Base-by-base conservation (phyloP, 2,888 invertebrate species). In the Andrena hattorfiana region DNA sequence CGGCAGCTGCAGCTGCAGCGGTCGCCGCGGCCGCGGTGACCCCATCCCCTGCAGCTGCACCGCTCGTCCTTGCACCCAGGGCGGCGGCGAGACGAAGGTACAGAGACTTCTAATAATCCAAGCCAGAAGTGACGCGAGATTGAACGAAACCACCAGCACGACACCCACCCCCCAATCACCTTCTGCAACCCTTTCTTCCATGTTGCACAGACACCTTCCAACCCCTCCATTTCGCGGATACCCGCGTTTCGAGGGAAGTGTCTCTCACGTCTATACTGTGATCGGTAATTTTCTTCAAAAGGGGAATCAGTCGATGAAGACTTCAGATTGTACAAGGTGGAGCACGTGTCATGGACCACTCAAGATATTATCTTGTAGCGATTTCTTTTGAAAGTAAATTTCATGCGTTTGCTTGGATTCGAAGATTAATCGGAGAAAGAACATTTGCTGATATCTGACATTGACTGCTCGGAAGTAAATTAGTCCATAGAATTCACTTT, bases 1-100 rank as follows among this genome's bases (percentile, higher is more conserved):
- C 95, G 91, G 94, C 95, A 91, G 94, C 95, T 90, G 95, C 96
- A 90, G 95, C 96, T 87, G 95, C 96, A 89, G 95, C 96, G 90
- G 95, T 93, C 93, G 95, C 93, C 95, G 95, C 94, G 94, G 93
- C 94, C 95, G 93, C 95, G 94, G 95, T 95, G 92, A 95, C 95
- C 84, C 93, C 93, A 93, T 95, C 95, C 93, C 95, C 96, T 91
- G 95, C 95, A 94, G 94, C 95, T 94, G 92, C 94, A 90, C 96
- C 95, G 94, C 96, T 97, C 94, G 96, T 97, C 95, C 95, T 97
- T 94, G 96, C 97, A 93, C 96, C 96, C 94, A 96, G 96, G 86
- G 94, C 94, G 95, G 96, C 96, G 94, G 95, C 96, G 92, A 96
- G 96, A 95, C 96, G 97, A 95, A 96, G 96, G 97, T 96, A 96